These are phyloP conservation scores for Megalops atlanticus DNA, from an alignment of 2,113 vertebrate species.

Conservation along the genomic window DNA sequence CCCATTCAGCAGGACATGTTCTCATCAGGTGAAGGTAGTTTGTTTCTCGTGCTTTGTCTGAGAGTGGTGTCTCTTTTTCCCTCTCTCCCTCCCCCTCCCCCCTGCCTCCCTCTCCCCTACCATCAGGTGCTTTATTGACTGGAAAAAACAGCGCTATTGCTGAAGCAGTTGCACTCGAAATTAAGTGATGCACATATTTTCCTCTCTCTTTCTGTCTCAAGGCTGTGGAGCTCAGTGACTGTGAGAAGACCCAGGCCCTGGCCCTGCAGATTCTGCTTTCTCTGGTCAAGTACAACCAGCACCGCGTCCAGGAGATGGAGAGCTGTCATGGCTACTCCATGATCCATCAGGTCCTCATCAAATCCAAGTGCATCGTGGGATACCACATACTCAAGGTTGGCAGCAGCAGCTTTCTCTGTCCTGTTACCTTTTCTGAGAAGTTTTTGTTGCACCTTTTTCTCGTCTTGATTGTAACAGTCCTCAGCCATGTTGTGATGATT, in stretches of 20 bases:
- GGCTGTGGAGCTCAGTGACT: conserved; percentile 90
- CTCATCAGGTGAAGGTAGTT: too few species aligned
- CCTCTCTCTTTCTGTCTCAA: conserved; percentile 51
- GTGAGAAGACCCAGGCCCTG: conserved; percentile 89
- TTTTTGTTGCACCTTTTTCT: conserved; percentile 9
- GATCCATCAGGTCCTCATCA: conserved; percentile 93
- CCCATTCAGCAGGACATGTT: too few species aligned
- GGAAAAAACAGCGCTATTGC: too few species aligned
- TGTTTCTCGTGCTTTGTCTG: too few species aligned
- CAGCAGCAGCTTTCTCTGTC: background rate
- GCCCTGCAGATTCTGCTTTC: conserved; percentile 83
- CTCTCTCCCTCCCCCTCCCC: background rate
- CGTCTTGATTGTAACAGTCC: background rate
- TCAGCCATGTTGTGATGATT: background rate
- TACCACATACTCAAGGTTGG: conserved; percentile 90
- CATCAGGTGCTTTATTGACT: too few species aligned
- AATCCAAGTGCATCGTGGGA: conserved; percentile 87
- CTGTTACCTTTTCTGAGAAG: too few species aligned
- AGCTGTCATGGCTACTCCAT: conserved; percentile 91
- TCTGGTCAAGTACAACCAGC: conserved; percentile 85
- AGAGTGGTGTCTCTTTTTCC: too few species aligned
- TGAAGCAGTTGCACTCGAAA: background rate
- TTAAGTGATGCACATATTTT: background rate
- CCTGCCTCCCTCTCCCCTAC: background rate
- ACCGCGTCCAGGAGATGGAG: conserved; percentile 89